Evolutionary conservation across 64 coral and sea anemone species (phyloP), one percentile per base, ranked within the genome.

Genomic region (Acropora tenuis): DNA sequence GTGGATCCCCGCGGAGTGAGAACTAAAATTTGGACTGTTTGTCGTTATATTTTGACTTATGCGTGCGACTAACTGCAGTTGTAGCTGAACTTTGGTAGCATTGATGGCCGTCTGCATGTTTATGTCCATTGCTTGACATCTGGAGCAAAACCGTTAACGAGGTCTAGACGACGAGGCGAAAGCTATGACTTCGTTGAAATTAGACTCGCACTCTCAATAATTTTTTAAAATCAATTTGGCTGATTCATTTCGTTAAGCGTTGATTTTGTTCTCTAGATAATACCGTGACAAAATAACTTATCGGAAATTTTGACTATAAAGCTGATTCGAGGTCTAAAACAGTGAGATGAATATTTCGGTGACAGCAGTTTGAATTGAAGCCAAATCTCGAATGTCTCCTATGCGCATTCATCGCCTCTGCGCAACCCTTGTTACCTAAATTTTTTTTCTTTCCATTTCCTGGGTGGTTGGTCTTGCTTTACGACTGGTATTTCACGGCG

Each of bases 401-500:
- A 7, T 20, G 47, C 8, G 68, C 63, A 40, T 68, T 66, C 68
- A 3, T 71, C 6, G 30, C 66, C 4, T 50, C 17, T 66, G 63
- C 18, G 16, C 15, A n/a, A 67, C 17, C 8, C 43, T 2, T 3
- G 8, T 5, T 55, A 40, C 66, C 16, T 85, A 16, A 71, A 71
- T n/a, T 20, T 46, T 49, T 48, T 50, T 71, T 49, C 65, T 17
- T 72, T 71, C 65, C 65, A 46, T 47, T 85, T 72, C 65, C 82
- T 65, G 8, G 60, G 60, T 1, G 60, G 43, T 48, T 47, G 65
- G 41, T 68, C 30, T 30, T 30, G 30, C 30, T 30, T 41, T 46
- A 45, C 48, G 61, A 16, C 9, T 8, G 3, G 63, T 72, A 71
- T 85, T 30, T 85, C 82, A 72, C 82, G 63, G 65, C 61, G 82